These are phyloP conservation scores for Microcebus murinus DNA, from an alignment of 2,113 vertebrate genomes.

Conservation along the genomic window DNA sequence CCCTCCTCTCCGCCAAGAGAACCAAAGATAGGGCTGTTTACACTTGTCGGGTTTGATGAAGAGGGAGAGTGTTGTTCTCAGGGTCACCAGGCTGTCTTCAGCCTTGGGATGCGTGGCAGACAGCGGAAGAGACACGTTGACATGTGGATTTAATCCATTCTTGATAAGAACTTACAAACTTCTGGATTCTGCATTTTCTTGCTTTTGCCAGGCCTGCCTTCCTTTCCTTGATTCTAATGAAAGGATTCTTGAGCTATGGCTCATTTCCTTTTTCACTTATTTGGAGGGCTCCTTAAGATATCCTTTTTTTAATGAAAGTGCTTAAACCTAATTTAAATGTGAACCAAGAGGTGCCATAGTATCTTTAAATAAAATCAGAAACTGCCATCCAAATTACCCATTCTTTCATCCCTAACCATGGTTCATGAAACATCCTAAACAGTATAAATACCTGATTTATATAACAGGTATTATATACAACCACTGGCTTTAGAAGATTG, in stretches of 20 bases:
- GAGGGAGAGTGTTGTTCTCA: neutral
- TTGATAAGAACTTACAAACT: neutral
- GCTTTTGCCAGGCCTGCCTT: neutral
- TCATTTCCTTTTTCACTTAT: slow-evolving; percentile 10
- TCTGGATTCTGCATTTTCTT: neutral
- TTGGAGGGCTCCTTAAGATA: slow-evolving; percentile 9
- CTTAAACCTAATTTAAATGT: slow-evolving; percentile 20
- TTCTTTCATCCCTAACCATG: neutral
- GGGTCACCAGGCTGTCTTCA: neutral
- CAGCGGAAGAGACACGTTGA: neutral
- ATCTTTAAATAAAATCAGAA: slow-evolving; percentile 53
- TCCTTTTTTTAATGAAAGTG: neutral
- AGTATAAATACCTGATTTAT: neutral
- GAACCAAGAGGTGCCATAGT: slow-evolving; percentile 27
- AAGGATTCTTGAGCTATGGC: neutral
- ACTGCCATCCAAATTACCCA: neutral
- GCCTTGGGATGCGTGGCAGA: neutral
- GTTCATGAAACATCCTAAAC: neutral
- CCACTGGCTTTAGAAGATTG: neutral
- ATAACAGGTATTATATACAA: neutral
- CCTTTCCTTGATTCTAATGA: neutral
- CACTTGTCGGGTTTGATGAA: neutral
- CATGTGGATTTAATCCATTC: neutral
- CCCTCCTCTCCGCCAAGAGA: neutral
- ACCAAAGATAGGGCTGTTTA: neutral